Evolutionary conservation across 2,113 vertebrate genomes (phyloP).

Genomic region (Campylorhamphus procurvoides): DNA sequence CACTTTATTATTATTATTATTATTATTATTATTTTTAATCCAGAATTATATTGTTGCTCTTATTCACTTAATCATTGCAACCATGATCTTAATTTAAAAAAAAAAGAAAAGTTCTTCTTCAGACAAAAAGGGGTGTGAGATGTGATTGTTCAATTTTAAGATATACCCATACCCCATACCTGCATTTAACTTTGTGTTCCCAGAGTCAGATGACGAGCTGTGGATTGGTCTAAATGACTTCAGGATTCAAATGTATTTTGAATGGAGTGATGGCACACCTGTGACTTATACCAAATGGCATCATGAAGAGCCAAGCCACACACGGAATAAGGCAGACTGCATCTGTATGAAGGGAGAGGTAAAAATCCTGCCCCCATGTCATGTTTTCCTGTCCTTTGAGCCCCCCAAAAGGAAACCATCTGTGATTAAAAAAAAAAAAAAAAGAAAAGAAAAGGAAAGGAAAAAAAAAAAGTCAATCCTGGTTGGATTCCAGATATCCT

Average conservation of each 20-base stretch:
- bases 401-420: not conserved
- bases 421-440: not conserved
- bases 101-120: not conserved
- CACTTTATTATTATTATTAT: not conserved
- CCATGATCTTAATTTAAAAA: too few relatives aligned
- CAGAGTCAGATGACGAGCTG: conserved; percentile 83
- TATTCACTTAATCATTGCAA: not conserved
- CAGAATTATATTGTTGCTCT: not conserved
- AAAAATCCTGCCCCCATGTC: not conserved
- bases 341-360: conserved; percentile 89
- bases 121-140: not conserved
- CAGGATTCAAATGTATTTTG: conserved; percentile 86
- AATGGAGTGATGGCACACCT: conserved; percentile 90
- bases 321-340: conserved; percentile 84
- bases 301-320: conserved; percentile 83
- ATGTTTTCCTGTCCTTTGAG: not conserved
- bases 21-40: not conserved
- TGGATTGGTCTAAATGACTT: conserved; percentile 95
- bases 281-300: conserved; percentile 92
- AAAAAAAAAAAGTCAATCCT: too few relatives aligned
- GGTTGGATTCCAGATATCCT: not conserved
- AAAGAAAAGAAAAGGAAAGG: not conserved
- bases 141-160: not conserved
- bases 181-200: not conserved
- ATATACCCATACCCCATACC: too few relatives aligned